These are phyloP conservation scores for Eidolon helvum DNA, from an alignment of 2,113 vertebrate genomes.

Conservation along the genomic window DNA sequence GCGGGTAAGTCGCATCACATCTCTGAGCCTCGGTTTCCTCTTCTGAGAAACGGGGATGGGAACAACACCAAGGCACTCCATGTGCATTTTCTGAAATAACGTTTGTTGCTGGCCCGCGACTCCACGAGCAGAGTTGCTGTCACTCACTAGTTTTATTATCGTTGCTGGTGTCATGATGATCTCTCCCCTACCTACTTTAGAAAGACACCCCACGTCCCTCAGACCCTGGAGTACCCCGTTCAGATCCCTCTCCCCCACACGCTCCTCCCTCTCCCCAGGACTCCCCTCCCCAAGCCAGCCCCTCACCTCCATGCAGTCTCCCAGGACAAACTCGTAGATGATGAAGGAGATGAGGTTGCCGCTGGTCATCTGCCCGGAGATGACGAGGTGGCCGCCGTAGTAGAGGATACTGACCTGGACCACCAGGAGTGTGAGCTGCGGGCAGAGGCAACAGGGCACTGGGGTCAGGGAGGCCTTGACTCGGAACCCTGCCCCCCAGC, in stretches of 20 bases:
- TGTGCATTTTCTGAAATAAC: background rate
- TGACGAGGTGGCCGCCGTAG: conserved; percentile 94
- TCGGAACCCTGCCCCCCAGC: background rate
- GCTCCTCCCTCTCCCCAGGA: background rate
- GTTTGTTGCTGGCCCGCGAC: background rate
- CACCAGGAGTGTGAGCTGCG: conserved; percentile 91
- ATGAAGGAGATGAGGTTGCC: conserved; percentile 94
- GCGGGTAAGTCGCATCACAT: rapidly evolving
- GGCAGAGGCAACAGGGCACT: background rate
- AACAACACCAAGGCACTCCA: rapidly evolving
- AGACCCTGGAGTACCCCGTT: rapidly evolving
- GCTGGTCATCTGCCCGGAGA: conserved; percentile 92
- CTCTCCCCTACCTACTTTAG: background rate
- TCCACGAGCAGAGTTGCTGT: background rate
- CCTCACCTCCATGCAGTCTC: conserved; percentile 94
- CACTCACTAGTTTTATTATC: rapidly evolving
- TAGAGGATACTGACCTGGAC: conserved; percentile 94
- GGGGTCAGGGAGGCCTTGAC: background rate
- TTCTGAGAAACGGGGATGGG: background rate
- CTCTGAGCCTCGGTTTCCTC: background rate
- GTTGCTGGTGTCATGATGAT: rapidly evolving
- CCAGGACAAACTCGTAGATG: conserved; percentile 94
- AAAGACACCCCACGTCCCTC: background rate
- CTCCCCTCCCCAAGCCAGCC: rapidly evolving
- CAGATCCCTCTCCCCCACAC: rapidly evolving